These are phyloP conservation scores for Achatina immaculata DNA, from an alignment of 1,140 invertebrate genomes.

Conservation along the genomic window DNA sequence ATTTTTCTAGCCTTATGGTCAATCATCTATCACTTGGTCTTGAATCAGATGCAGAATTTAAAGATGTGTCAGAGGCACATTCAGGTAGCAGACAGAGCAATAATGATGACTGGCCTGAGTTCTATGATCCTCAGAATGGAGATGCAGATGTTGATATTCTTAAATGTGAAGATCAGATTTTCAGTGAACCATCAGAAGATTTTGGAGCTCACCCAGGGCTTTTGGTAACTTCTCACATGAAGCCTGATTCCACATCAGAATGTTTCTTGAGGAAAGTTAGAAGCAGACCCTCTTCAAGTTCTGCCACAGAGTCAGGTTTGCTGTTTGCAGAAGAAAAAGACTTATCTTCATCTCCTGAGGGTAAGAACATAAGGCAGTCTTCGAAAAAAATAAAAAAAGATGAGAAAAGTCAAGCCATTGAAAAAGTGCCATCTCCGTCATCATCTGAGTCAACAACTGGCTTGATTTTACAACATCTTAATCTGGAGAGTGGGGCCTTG, in stretches of 20 bases:
- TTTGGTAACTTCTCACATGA: conserved; percentile 17
- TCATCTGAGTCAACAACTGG: neutral
- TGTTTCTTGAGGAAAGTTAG: conserved; percentile 39
- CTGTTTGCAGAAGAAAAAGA: conserved; percentile 39
- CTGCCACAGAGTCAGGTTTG: conserved; percentile 50
- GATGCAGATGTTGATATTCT: conserved; percentile 39
- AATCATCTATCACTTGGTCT: conserved; percentile 17
- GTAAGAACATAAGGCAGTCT: neutral
- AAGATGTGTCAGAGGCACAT: conserved; percentile 7
- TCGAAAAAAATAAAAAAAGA: conserved; percentile 6
- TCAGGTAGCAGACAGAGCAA: neutral
- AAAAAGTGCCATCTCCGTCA: neutral
- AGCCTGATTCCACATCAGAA: conserved; percentile 40
- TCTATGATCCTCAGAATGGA: conserved; percentile 14
- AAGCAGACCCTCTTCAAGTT: conserved; percentile 37
- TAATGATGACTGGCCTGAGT: conserved; percentile 11
- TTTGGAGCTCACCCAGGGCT: conserved; percentile 42
- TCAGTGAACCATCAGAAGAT: conserved; percentile 51
- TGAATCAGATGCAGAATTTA: conserved; percentile 35
- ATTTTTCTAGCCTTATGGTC: neutral
- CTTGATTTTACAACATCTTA: neutral
- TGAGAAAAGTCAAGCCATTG: neutral
- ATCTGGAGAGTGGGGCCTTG: conserved; percentile 26
- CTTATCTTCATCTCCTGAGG: neutral
- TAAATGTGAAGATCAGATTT: conserved; percentile 44